Percentiles rank a stretch among this genome's conserved stretches.
Conservation (phyloP, 2,797 vertebrate species). For the Dipus sagitta region DNA sequence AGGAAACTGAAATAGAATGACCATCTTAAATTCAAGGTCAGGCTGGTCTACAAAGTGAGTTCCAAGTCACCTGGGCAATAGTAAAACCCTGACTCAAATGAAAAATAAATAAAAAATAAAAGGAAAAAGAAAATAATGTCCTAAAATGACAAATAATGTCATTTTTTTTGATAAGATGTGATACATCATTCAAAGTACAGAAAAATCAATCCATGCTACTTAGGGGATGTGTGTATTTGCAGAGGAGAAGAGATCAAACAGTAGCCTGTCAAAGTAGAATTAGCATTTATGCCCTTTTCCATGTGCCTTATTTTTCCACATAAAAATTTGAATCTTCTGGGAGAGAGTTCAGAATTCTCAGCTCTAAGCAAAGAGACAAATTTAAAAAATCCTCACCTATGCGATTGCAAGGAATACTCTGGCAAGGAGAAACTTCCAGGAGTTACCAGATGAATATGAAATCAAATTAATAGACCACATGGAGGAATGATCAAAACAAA, state of each 20-base stretch:
- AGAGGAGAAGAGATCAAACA: background rate
- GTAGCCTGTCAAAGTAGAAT: background rate
- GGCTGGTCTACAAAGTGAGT: no score
- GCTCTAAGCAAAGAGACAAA: conserved; percentile 73
- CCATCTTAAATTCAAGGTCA: no score
- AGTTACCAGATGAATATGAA: background rate
- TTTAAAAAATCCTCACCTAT: conserved; percentile 43
- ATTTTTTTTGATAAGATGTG: conserved; percentile 4
- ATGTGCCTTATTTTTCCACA: background rate
- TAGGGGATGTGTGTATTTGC: conserved; percentile 15
- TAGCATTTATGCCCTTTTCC: background rate
- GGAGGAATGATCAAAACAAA: background rate
- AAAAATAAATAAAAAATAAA: no score
- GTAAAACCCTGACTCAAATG: no score
- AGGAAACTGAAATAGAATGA: no score
- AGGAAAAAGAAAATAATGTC: no score
- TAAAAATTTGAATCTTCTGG: conserved; percentile 11
- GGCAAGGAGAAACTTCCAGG: background rate
- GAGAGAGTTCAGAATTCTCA: conserved; percentile 36
- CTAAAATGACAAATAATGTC: conserved; percentile 18
- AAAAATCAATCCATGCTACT: background rate
- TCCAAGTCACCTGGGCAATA: no score
- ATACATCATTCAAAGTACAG: conserved; percentile 7
- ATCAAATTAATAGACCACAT: background rate
- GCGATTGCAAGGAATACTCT: background rate